phyloP scores from a whole-genome alignment of 1,140 invertebrate genomes.

The Amyelois transitella region DNA sequence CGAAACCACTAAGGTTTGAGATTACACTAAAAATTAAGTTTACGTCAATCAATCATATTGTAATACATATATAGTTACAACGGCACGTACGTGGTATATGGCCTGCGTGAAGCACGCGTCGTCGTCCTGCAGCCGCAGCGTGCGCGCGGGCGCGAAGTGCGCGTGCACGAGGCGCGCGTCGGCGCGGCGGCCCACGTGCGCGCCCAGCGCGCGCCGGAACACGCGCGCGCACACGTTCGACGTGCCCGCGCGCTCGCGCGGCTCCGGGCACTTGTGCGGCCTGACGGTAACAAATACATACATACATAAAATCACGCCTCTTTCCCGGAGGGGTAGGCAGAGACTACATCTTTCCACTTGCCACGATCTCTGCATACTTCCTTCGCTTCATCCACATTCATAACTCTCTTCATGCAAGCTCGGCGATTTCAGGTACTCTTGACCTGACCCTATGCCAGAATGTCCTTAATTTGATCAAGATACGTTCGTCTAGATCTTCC shows the following conservation, averaged over 20 bases:
- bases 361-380: too few species aligned
- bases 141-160: conserved; percentile 90
- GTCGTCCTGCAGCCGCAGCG: conserved; percentile 84
- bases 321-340: too few species aligned
- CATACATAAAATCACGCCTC: not conserved
- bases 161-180: conserved; percentile 91
- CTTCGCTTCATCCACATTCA: too few species aligned
- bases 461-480: too few species aligned
- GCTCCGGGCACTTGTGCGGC: conserved; percentile 94
- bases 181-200: conserved; percentile 77
- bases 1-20: too few species aligned
- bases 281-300: conserved; percentile 53
- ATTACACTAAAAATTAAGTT: too few species aligned
- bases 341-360: too few species aligned
- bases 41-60: too few species aligned
- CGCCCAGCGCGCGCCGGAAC: conserved; percentile 80
- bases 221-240: conserved; percentile 80
- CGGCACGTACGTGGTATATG: conserved; percentile 59
- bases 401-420: too few species aligned
- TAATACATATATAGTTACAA: not conserved
- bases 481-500: too few species aligned
- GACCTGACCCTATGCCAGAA: too few species aligned
- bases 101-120: conserved; percentile 88
- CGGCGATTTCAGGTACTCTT: too few species aligned
- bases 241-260: conserved; percentile 78